Evolutionary conservation across 2,113 vertebrate genomes (phyloP).

Genomic region (Cricetomys ansorgei): DNA sequence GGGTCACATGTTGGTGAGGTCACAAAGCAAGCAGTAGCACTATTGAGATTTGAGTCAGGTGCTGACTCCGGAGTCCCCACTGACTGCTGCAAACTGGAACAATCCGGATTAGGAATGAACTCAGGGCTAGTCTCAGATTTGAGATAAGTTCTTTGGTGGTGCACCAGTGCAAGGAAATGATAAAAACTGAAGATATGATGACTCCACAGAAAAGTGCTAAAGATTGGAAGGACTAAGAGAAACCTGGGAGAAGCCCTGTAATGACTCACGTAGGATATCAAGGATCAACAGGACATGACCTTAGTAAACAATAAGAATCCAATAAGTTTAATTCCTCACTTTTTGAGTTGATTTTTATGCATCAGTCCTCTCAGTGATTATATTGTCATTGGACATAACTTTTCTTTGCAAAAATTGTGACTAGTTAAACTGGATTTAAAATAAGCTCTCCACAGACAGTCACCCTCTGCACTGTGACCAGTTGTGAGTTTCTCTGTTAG

Average conservation of each 20-base stretch:
- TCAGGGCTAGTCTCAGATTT: background rate
- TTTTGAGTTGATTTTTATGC: slow-evolving; percentile 8
- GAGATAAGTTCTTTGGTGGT: background rate
- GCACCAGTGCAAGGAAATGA: background rate
- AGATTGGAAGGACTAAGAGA: too few relatives aligned
- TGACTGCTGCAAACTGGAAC: background rate
- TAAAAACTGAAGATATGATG: background rate
- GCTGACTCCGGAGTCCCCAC: background rate
- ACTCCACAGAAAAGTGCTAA: background rate
- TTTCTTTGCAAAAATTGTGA: background rate
- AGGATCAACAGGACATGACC: slow-evolving; percentile 20
- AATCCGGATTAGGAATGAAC: background rate
- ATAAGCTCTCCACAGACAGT: background rate
- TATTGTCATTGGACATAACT: background rate
- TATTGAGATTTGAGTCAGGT: background rate
- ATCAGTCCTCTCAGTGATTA: background rate
- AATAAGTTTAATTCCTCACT: slow-evolving; percentile 30
- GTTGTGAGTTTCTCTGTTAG: background rate
- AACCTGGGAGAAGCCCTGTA: too few relatives aligned
- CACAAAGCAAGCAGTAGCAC: background rate
- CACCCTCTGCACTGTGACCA: background rate
- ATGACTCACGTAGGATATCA: background rate
- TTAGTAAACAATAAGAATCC: background rate
- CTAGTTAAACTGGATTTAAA: slow-evolving; percentile 43
- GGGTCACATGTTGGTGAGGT: background rate